Conservation (phyloP, 2,113 vertebrate genomes). For the Tamias sibiricus region DNA sequence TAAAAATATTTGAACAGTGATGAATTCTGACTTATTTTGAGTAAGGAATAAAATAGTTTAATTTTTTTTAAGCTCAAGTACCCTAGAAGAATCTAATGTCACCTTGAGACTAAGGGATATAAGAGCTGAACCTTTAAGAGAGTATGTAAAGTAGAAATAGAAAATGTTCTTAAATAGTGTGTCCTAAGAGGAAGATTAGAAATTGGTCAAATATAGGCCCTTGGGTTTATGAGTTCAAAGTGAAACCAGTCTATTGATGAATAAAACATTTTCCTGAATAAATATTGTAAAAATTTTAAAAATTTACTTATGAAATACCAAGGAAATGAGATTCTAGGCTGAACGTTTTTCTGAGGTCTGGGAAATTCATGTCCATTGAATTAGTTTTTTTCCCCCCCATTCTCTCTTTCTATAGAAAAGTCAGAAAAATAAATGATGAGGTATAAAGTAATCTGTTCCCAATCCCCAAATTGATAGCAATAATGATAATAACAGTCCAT, state of each 20-base stretch:
- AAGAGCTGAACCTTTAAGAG: conserved; percentile 7
- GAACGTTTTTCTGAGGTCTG: background rate
- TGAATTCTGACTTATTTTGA: conserved; percentile 18
- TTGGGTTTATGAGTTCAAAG: conserved; percentile 47
- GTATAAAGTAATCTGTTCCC: conserved; percentile 8
- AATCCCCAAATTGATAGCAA: background rate
- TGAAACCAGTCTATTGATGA: conserved; percentile 29
- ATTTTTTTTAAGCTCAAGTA: background rate
- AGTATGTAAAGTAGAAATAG: conserved; percentile 6
- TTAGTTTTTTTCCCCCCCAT: background rate
- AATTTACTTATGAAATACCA: background rate
- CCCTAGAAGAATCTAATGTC: conserved; percentile 10
- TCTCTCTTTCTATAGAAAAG: background rate
- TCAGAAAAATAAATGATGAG: conserved; percentile 20
- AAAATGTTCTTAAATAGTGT: conserved; percentile 37
- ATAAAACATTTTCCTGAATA: conserved; percentile 55
- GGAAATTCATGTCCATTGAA: background rate
- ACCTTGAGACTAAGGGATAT: conserved; percentile 31
- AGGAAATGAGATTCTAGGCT: conserved; percentile 55
- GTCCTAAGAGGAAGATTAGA: background rate
- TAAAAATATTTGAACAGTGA: conserved; percentile 20
- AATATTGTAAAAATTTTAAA: background rate
- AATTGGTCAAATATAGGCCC: background rate
- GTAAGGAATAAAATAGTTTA: conserved; percentile 2
- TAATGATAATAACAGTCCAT: conserved; percentile 3